A percentile compares a stretch with the other conserved stretches of the same genome.
Conservation (phyloP, 2,888 invertebrate genomes). For the Heterodera filipjevi region DNA sequence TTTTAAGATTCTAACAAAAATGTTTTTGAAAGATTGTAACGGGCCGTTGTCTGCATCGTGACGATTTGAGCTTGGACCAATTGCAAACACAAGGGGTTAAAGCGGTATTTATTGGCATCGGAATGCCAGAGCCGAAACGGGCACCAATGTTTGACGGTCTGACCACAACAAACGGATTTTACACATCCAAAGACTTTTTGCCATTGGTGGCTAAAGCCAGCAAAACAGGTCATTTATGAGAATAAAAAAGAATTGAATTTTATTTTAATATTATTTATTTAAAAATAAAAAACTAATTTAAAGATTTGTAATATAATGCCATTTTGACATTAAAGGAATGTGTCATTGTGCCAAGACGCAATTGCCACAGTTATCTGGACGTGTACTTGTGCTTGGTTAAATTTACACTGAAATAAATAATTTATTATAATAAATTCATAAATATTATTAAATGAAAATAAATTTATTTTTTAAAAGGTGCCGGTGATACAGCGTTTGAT, state of each 20-base stretch:
- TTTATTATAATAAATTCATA: background rate
- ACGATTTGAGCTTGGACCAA: conserved; percentile 70
- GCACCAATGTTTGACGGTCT: conserved; percentile 39
- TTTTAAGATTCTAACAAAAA: too few species aligned
- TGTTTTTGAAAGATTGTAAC: conserved; percentile 69
- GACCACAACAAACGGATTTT: conserved; percentile 81
- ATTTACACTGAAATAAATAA: background rate
- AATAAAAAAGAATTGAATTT: too few species aligned
- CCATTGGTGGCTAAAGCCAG: conserved; percentile 85
- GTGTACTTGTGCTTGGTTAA: conserved; percentile 78
- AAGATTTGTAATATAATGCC: background rate
- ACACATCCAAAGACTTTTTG: conserved; percentile 89
- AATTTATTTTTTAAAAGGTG: conserved; percentile 64
- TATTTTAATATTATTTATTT: too few species aligned
- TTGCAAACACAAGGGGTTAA: conserved; percentile 74
- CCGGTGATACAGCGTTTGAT: conserved; percentile 98
- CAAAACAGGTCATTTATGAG: conserved; percentile 77
- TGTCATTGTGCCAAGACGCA: conserved; percentile 76
- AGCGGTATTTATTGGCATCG: conserved; percentile 76
- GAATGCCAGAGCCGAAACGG: conserved; percentile 69
- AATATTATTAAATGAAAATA: background rate
- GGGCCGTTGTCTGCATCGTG: conserved; percentile 74
- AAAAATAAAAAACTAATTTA: conserved; percentile 13
- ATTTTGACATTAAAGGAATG: conserved; percentile 70
- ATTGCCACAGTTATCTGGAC: conserved; percentile 80